Percentiles rank a stretch among this genome's conserved stretches.
Evolutionary conservation across 2,888 invertebrate genomes (phyloP).

Genomic region (Sarcophaga rosellei): DNA sequence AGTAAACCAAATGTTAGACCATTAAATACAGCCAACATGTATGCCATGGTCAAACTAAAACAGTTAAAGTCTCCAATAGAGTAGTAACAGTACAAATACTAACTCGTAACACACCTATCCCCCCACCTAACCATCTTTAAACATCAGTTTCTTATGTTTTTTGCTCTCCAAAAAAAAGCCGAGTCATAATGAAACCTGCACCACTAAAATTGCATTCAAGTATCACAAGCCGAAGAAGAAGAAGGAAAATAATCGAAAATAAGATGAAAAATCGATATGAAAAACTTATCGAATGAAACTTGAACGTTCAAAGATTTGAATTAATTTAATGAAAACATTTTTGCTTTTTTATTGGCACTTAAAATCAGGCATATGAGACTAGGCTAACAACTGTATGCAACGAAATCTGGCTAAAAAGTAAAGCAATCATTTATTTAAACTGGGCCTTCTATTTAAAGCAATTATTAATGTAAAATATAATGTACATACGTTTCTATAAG

Average conservation of each 20-base stretch:
- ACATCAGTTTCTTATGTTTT: background rate
- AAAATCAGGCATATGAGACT: too few relatives aligned
- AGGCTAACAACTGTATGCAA: too few relatives aligned
- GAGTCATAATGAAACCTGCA: constrained; percentile 26
- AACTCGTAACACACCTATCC: background rate
- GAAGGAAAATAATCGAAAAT: background rate
- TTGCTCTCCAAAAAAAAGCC: background rate
- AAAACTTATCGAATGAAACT: background rate
- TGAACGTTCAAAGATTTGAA: background rate
- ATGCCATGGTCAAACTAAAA: constrained; percentile 60
- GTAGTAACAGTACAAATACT: constrained; percentile 1
- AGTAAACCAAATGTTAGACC: background rate
- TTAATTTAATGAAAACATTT: background rate
- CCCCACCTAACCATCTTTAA: background rate
- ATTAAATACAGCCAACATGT: constrained; percentile 44
- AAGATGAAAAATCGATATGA: background rate
- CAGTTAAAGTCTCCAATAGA: background rate
- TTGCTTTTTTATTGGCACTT: too few relatives aligned
- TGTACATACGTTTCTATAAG: too few relatives aligned
- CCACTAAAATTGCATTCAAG: constrained; percentile 6
- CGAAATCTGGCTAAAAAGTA: too few relatives aligned
- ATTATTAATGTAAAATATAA: too few relatives aligned
- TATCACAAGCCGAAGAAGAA: background rate
- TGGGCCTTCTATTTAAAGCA: too few relatives aligned
- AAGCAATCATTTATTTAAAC: too few relatives aligned